Percentiles rank a stretch among this genome's conserved stretches.
phyloP scores from a whole-genome alignment of 2,888 invertebrate genomes.

The Sinhomidia bicolor region DNA sequence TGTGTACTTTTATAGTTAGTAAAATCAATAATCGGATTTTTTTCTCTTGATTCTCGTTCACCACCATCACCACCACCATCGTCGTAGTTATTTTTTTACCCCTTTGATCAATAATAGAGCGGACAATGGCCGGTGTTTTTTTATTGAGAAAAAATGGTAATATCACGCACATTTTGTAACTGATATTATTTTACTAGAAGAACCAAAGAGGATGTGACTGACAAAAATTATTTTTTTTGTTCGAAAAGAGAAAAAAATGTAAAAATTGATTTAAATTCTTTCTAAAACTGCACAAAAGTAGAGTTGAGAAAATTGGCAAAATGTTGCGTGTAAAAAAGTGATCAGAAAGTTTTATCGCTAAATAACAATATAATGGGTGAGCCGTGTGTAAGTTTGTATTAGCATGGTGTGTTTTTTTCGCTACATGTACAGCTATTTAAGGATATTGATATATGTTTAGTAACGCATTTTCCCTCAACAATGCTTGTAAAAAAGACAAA shows the following conservation, averaged over 20 bases:
- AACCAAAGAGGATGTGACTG: slow-evolving; percentile 49
- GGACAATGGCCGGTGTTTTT: slow-evolving; percentile 68
- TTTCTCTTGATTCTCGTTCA: background rate
- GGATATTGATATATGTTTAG: slow-evolving; percentile 13
- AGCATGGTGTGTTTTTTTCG: background rate
- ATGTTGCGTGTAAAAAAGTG: slow-evolving; percentile 3
- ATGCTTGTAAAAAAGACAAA: background rate
- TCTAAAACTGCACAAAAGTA: slow-evolving; percentile 22
- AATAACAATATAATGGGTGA: slow-evolving; percentile 45
- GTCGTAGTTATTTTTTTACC: slow-evolving; percentile 20
- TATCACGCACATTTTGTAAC: slow-evolving; percentile 55
- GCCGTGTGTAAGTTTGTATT: slow-evolving; percentile 33
- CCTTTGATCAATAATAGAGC: slow-evolving; percentile 30
- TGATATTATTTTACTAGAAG: background rate
- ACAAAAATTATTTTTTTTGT: slow-evolving; percentile 36
- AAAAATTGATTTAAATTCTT: slow-evolving; percentile 52
- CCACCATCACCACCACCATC: slow-evolving; percentile 27
- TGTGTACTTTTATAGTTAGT: slow-evolving; percentile 69
- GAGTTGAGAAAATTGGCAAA: slow-evolving; percentile 45
- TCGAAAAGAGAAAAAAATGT: slow-evolving; percentile 11
- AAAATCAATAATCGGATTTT: slow-evolving; percentile 67
- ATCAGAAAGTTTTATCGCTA: slow-evolving; percentile 23
- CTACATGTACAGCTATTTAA: background rate
- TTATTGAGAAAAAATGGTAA: slow-evolving; percentile 54
- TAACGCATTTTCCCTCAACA: background rate